Conservation (phyloP, 2,797 vertebrate genomes). For the Cossypha polioptera region DNA sequence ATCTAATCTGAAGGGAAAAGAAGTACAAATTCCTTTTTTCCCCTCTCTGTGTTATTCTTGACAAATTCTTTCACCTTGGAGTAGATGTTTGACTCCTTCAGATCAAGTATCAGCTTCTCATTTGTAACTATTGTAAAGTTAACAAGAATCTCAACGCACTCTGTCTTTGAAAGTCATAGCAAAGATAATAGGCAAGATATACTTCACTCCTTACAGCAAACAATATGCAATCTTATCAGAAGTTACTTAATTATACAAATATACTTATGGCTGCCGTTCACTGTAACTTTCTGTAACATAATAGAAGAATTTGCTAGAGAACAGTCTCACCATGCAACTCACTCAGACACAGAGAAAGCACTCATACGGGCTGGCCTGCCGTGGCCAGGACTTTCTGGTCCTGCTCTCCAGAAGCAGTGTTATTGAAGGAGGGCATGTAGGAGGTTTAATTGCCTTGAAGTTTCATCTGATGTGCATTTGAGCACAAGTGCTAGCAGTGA, state of each 20-base stretch:
- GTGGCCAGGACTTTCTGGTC: neutral
- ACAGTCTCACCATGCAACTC: neutral
- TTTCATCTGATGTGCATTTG: neutral
- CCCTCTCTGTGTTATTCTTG: neutral
- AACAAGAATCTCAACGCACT: neutral
- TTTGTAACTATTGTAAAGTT: neutral
- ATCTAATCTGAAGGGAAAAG: neutral
- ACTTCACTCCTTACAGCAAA: neutral
- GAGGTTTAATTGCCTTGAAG: neutral
- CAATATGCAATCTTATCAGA: neutral
- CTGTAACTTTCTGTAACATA: rapidly evolving
- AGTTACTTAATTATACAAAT: neutral
- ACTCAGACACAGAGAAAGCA: neutral
- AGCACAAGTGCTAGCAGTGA: rapidly evolving
- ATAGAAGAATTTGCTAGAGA: neutral
- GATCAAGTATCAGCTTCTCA: neutral
- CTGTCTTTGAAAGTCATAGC: neutral
- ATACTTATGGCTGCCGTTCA: neutral
- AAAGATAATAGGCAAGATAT: neutral
- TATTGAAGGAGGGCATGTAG: neutral
- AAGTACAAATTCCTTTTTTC: neutral
- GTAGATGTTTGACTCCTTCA: neutral
- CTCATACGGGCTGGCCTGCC: neutral
- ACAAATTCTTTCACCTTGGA: neutral
- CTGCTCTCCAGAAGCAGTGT: neutral